A percentile compares a stretch with the other conserved stretches of the same genome.
phyloP scores from a whole-genome alignment of 2,888 invertebrate species.

The Apamea epomidion region DNA sequence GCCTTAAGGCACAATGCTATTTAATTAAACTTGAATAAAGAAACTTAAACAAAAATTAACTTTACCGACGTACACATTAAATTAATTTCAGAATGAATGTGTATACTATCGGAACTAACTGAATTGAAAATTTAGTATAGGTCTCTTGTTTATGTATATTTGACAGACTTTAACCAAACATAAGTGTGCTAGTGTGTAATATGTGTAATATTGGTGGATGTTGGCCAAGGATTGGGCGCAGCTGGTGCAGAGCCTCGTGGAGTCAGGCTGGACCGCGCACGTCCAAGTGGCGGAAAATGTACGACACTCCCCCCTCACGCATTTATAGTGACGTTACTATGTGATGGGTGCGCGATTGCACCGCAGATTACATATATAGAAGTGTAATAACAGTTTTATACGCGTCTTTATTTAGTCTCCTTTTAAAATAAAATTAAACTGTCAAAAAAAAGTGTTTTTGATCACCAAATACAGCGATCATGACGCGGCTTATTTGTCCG shows the following conservation, averaged over 20 bases:
- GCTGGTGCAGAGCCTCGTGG: slow-evolving; percentile 96
- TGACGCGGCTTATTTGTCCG: neutral
- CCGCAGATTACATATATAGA: slow-evolving; percentile 24
- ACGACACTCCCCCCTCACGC: slow-evolving; percentile 80
- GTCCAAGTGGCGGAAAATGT: slow-evolving; percentile 93
- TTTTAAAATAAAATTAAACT: neutral
- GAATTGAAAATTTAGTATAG: neutral
- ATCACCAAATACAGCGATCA: neutral
- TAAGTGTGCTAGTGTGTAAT: slow-evolving; percentile 70
- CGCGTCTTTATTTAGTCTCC: neutral
- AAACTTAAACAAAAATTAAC: neutral
- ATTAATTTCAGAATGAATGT: neutral
- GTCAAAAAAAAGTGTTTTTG: too few relatives aligned
- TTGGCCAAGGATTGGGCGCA: slow-evolving; percentile 95
- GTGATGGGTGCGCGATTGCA: slow-evolving; percentile 63
- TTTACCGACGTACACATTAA: neutral
- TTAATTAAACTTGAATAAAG: neutral
- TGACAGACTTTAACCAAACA: slow-evolving; percentile 58
- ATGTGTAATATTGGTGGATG: slow-evolving; percentile 88
- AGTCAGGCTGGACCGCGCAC: slow-evolving; percentile 95
- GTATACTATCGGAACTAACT: neutral
- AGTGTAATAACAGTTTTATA: neutral
- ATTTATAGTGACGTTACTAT: slow-evolving; percentile 67
- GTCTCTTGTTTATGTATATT: slow-evolving; percentile 19
- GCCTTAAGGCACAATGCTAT: neutral